phyloP scores from a whole-genome alignment of 2,113 vertebrate species.

The Aegotheles bennettii region DNA sequence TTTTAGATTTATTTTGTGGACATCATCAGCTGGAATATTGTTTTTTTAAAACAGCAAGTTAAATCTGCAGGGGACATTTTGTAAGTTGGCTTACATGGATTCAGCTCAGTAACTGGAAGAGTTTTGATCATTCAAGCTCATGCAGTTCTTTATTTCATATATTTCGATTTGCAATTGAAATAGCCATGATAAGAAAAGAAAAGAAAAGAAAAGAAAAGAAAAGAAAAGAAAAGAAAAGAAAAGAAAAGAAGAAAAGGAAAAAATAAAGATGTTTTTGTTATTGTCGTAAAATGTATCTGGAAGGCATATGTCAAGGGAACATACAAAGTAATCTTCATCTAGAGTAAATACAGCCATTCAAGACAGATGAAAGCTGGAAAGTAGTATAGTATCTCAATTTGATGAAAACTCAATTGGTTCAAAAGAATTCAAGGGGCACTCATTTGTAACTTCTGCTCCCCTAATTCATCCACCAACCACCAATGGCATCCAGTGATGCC shows the following conservation, averaged over 20 bases:
- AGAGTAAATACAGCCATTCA: constrained; percentile 55
- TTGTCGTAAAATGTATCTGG: constrained; percentile 51
- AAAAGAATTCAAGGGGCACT: constrained; percentile 19
- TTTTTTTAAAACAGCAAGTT: constrained; percentile 18
- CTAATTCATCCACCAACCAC: not conserved
- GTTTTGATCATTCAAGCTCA: constrained; percentile 27
- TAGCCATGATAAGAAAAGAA: not conserved
- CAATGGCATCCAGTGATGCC: not conserved
- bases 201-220: not conserved
- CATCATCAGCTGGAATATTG: not conserved
- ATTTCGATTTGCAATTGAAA: constrained; percentile 50
- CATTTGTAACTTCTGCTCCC: not conserved
- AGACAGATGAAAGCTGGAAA: constrained; percentile 40
- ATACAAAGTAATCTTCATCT: constrained; percentile 56
- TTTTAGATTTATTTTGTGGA: not conserved
- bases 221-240: not conserved
- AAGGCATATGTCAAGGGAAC: constrained; percentile 55
- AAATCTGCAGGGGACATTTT: constrained; percentile 30
- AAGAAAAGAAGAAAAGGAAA: too few relatives aligned
- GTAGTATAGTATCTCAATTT: constrained; percentile 40
- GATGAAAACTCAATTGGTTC: constrained; percentile 43
- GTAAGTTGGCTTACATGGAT: not conserved
- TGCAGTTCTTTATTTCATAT: constrained; percentile 28
- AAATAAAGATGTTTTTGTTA: not conserved
- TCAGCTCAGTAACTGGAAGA: constrained; percentile 37